Evolutionary conservation across 2,888 invertebrate genomes (phyloP), one percentile per base, ranked within the genome.

Genomic region (Nezara viridula): DNA sequence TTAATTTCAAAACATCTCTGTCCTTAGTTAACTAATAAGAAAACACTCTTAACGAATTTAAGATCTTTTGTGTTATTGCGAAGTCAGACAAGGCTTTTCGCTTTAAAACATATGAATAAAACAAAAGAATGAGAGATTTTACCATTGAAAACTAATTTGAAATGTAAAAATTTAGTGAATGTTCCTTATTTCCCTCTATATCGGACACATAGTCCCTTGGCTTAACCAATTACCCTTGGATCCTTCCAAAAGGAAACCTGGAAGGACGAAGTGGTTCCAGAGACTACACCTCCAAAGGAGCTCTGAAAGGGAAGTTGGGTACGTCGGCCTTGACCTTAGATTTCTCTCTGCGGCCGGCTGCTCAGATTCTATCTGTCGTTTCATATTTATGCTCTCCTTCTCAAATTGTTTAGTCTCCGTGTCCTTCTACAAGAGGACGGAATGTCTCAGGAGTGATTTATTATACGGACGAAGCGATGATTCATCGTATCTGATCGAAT

Each of bases 331-430:
- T 32, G 32, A 73, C 32, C 66, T 37, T 32, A 32, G 60, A 27
- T 7, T 19, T 73, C 37, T 32, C 32, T 21, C 37, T 37, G 32
- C 32, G 66, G 66, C 19, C 32, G 32, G 0, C 66, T 73, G 37
- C 66, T 73, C 66, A 73, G 66, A 32, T 73, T 21, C 19, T 37
- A 37, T 73, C 66, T 73, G 66, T 73, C 66, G 19, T 73, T 73
- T 73, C 66, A 73, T 73, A 73, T 73, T 73, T 73, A 73, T 73
- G 66, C 66, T 37, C 66, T 73, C 32, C 66, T 73, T 37, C 66
- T 73, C 66, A 73, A 73, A 73, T 37, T 37, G 32, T 73, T 73
- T 37, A 21, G 66, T 73, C 16, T 73, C 44, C 44, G 2, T 37
- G 66, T 73, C 66, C 66, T 73, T 73, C 32, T 73, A 21, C 19